These are phyloP conservation scores for Oedothorax gibbosus DNA, from an alignment of 1,140 invertebrate species.

Conservation along the genomic window DNA sequence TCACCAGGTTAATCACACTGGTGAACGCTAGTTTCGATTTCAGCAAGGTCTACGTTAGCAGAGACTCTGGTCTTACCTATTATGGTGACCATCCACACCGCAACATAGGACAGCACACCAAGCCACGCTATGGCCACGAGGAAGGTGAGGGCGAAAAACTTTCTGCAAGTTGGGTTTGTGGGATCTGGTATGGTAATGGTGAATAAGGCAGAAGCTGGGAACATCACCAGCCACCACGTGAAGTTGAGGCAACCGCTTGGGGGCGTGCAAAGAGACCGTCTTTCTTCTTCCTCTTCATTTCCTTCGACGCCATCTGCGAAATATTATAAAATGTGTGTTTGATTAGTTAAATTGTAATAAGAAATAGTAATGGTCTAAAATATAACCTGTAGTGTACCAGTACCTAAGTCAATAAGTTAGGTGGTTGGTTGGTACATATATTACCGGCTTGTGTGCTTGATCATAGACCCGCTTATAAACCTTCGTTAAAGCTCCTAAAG, in stretches of 20 bases:
- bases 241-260: slow-evolving; percentile 25
- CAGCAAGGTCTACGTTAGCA: too few relatives aligned
- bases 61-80: slow-evolving; percentile 76
- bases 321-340: neutral
- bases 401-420: too few relatives aligned
- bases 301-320: neutral
- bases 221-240: slow-evolving; percentile 78
- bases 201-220: slow-evolving; percentile 80
- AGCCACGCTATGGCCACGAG: slow-evolving; percentile 91
- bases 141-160: slow-evolving; percentile 86
- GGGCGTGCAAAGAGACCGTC: neutral
- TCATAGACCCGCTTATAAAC: too few relatives aligned
- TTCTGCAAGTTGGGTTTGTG: slow-evolving; percentile 77
- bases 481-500: too few relatives aligned
- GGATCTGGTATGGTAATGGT: slow-evolving; percentile 83
- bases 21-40: too few relatives aligned
- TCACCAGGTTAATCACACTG: too few relatives aligned
- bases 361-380: neutral
- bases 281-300: neutral
- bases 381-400: too few relatives aligned
- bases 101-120: slow-evolving; percentile 84
- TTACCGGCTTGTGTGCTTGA: too few relatives aligned
- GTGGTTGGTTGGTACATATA: too few relatives aligned
- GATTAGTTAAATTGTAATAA: neutral
- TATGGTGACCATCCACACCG: slow-evolving; percentile 93